A percentile compares a stretch with the other conserved stretches of the same genome.
Evolutionary conservation across 2,888 invertebrate species (phyloP).

Genomic region (Melikaiella ostensackeni): DNA sequence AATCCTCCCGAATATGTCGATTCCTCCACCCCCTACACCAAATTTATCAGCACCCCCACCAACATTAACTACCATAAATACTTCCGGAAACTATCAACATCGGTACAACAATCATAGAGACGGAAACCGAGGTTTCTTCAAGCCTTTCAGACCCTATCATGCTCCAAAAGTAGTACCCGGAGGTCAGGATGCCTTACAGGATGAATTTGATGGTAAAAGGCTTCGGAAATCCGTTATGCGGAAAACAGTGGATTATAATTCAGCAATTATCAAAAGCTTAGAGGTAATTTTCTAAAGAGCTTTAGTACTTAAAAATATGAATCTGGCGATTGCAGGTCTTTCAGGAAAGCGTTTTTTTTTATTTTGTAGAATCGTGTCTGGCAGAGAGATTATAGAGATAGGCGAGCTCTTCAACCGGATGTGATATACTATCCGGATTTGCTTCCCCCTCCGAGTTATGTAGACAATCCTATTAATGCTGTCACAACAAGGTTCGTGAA

Average conservation of each 20-base stretch:
- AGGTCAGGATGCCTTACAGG: slow-evolving; percentile 79
- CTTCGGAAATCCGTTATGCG: slow-evolving; percentile 97
- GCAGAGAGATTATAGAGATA: slow-evolving; percentile 95
- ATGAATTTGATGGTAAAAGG: slow-evolving; percentile 97
- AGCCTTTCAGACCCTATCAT: slow-evolving; percentile 78
- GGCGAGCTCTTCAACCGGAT: slow-evolving; percentile 95
- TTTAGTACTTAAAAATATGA: slow-evolving; percentile 24
- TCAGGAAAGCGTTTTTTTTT: slow-evolving; percentile 43
- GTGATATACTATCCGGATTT: slow-evolving; percentile 96
- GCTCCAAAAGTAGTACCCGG: slow-evolving; percentile 74
- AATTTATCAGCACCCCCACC: slow-evolving; percentile 76
- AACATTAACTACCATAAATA: slow-evolving; percentile 73
- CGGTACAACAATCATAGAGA: slow-evolving; percentile 71
- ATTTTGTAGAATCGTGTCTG: slow-evolving; percentile 89
- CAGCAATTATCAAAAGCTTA: slow-evolving; percentile 93
- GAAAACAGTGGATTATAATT: slow-evolving; percentile 98
- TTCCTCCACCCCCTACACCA: slow-evolving; percentile 73
- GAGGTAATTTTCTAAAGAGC: slow-evolving; percentile 81
- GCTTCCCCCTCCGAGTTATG: slow-evolving; percentile 95
- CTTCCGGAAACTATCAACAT: slow-evolving; percentile 69
- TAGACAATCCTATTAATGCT: slow-evolving; percentile 97
- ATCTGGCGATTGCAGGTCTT: slow-evolving; percentile 27
- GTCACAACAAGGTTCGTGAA: slow-evolving; percentile 97
- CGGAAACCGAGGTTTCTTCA: slow-evolving; percentile 75
- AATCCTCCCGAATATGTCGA: slow-evolving; percentile 78